Evolutionary conservation across 2,888 invertebrate species (phyloP).

Genomic region (Eupithecia pulchellata): DNA sequence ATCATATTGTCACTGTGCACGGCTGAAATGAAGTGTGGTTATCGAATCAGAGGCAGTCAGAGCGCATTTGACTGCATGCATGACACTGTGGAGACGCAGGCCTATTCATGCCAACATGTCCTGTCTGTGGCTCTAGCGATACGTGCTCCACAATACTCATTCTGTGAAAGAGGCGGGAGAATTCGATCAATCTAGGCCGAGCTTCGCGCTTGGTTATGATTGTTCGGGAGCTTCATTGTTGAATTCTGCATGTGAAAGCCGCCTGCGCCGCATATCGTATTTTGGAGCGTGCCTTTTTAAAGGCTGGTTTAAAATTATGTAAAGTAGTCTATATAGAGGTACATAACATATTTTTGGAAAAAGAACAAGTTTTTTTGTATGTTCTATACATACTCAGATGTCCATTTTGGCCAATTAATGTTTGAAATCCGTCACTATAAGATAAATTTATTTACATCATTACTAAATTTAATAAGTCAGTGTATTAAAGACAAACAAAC

Average conservation of each 20-base stretch:
- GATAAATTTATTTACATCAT: too few species aligned
- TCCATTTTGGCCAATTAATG: too few species aligned
- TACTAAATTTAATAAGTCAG: too few species aligned
- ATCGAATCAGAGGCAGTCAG: slow-evolving; percentile 56
- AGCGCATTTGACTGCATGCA: slow-evolving; percentile 58
- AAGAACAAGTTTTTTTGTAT: too few species aligned
- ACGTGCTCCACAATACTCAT: slow-evolving; percentile 72
- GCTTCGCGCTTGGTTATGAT: slow-evolving; percentile 52
- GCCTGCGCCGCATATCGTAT: slow-evolving; percentile 39
- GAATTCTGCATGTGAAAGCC: slow-evolving; percentile 47
- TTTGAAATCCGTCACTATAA: too few species aligned
- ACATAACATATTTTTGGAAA: background rate
- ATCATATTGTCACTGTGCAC: slow-evolving; percentile 34
- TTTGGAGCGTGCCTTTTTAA: slow-evolving; percentile 11
- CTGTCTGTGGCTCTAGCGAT: slow-evolving; percentile 52
- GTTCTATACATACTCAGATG: too few species aligned
- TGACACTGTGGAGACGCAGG: slow-evolving; percentile 58
- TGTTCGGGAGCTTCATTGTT: slow-evolving; percentile 52
- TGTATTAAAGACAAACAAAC: too few species aligned
- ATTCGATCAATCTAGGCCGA: slow-evolving; percentile 70
- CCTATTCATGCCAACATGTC: slow-evolving; percentile 70
- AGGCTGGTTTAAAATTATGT: background rate
- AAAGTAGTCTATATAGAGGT: too few species aligned
- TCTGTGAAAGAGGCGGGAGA: slow-evolving; percentile 56
- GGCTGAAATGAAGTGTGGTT: slow-evolving; percentile 54